These are phyloP conservation scores for Alouatta palliata DNA, from an alignment of 2,113 vertebrate species.

Conservation along the genomic window DNA sequence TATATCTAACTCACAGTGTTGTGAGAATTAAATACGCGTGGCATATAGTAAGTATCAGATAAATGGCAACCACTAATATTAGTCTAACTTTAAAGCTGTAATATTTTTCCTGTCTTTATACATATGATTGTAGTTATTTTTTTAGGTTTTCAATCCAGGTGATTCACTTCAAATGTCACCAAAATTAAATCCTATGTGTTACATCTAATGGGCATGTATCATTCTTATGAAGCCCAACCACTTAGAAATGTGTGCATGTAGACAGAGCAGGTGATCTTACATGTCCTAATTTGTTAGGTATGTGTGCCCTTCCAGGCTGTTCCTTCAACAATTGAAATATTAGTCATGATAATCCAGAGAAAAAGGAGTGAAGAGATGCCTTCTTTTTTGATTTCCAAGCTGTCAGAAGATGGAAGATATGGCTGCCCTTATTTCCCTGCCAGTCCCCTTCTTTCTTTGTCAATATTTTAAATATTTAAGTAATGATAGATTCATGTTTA, in stretches of 20 bases:
- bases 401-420: neutral
- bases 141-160: neutral
- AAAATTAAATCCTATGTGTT: neutral
- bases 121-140: neutral
- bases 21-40: neutral
- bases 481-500: neutral
- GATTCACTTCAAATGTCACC: neutral
- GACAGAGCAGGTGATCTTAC: neutral
- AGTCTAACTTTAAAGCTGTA: neutral
- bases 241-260: neutral
- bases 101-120: neutral
- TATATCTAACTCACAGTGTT: neutral
- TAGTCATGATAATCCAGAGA: neutral
- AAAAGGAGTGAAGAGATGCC: no score
- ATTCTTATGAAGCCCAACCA: neutral
- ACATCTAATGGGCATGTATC: neutral
- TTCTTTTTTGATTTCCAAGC: neutral
- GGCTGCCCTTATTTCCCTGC: neutral
- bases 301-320: neutral
- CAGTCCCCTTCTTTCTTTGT: neutral
- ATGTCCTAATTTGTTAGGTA: neutral
- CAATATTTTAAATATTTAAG: neutral
- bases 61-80: neutral
- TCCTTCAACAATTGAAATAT: neutral
- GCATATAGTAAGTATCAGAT: neutral